These are phyloP conservation scores for Pristionchus pacificus DNA, from an alignment of 1,140 invertebrate species.

Conservation along the genomic window DNA sequence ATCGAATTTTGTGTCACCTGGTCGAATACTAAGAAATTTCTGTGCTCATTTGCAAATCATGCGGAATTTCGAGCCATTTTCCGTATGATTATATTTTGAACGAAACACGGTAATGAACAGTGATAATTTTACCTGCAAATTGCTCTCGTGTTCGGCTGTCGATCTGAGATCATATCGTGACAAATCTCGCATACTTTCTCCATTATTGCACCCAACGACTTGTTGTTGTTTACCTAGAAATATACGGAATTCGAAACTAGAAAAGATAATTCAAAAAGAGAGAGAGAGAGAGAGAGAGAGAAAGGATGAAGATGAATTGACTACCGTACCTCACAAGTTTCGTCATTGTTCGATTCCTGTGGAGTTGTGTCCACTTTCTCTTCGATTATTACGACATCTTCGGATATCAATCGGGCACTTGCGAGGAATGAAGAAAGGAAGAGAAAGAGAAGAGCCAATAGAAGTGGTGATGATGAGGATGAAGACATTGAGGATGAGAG, in stretches of 20 bases:
- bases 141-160: constrained; percentile 41
- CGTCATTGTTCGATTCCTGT: not conserved
- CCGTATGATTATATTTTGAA: no score
- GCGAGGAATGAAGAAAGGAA: not conserved
- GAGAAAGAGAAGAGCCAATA: not conserved
- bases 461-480: not conserved
- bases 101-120: no score
- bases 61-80: no score
- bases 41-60: no score
- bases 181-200: constrained; percentile 48
- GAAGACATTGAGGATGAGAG: not conserved
- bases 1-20: no score
- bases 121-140: constrained; percentile 54
- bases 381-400: not conserved
- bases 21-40: no score
- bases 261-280: constrained; percentile 6
- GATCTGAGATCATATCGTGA: constrained; percentile 47
- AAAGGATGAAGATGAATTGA: no score
- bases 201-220: constrained; percentile 41
- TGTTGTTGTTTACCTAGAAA: constrained; percentile 24
- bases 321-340: constrained; percentile 12
- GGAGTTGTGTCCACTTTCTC: not conserved
- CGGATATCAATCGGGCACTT: not conserved
- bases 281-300: not conserved
- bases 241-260: constrained; percentile 17